Evolutionary conservation across 2,113 vertebrate genomes (phyloP).

Genomic region (Melanotaenia duboulayi): DNA sequence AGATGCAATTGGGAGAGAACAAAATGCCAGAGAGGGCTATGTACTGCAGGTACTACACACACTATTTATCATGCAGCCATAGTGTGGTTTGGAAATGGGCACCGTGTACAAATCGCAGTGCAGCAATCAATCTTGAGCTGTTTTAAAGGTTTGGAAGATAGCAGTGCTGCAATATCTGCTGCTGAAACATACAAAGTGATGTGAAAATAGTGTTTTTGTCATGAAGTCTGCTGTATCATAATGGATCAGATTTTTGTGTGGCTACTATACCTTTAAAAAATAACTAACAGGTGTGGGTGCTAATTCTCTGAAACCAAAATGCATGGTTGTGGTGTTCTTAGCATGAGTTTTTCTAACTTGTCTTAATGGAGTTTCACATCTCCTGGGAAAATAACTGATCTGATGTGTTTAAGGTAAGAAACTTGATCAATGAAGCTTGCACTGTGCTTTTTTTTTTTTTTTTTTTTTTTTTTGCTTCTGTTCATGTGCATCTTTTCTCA

Average conservation of each 20-base stretch:
- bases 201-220: background rate
- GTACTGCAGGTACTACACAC: conserved; percentile 89
- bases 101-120: background rate
- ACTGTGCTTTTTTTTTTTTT: conserved; percentile 77
- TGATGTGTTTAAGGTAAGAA: conserved; percentile 65
- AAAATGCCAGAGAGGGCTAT: conserved; percentile 93
- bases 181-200: background rate
- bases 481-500: conserved; percentile 27
- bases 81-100: background rate
- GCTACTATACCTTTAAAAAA: conserved; percentile 21
- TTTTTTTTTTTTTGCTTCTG: background rate
- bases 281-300: conserved; percentile 72
- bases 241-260: conserved; percentile 9
- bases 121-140: background rate
- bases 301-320: conserved; percentile 53
- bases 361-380: conserved; percentile 95
- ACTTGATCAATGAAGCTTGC: conserved; percentile 61
- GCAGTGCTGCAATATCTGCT: background rate
- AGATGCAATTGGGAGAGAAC: conserved; percentile 90
- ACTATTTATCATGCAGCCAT: background rate
- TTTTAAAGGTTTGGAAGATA: background rate
- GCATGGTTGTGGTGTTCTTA: conserved; percentile 79
- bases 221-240: background rate
- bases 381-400: conserved; percentile 83
- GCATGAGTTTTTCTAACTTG: conserved; percentile 86